Conservation (phyloP, 2,113 vertebrate species). For the Aegypius monachus region DNA sequence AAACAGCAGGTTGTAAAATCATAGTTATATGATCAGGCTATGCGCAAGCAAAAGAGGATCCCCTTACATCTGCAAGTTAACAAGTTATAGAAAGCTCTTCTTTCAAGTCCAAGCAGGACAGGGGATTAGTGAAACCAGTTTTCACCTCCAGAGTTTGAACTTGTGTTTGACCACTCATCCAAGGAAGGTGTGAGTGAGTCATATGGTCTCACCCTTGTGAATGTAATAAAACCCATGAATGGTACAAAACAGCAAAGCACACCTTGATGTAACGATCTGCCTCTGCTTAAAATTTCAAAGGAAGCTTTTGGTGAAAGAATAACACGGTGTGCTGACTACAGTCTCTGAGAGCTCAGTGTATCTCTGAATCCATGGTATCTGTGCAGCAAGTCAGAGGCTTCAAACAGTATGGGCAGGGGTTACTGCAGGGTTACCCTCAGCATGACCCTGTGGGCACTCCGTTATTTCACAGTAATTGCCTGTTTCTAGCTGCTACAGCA, state of each 20-base stretch:
- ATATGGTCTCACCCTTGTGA: background rate
- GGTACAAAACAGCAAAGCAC: background rate
- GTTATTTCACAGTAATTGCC: background rate
- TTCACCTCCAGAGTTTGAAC: background rate
- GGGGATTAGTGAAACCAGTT: background rate
- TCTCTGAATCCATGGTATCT: background rate
- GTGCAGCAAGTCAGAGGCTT: background rate
- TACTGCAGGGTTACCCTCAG: background rate
- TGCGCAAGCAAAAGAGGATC: background rate
- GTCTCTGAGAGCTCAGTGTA: accelerated
- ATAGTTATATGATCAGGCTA: background rate
- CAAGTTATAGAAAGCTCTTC: background rate
- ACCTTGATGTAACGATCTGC: background rate
- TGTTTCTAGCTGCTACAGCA: background rate
- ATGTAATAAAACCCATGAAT: background rate
- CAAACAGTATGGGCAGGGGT: background rate
- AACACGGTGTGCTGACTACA: background rate
- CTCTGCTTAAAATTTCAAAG: background rate
- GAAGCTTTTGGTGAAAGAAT: background rate
- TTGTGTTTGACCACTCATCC: background rate
- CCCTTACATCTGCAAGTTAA: background rate
- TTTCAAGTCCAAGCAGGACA: background rate
- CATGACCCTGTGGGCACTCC: background rate
- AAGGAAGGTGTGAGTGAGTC: background rate
- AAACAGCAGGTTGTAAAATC: background rate